Conservation (phyloP, 2,888 invertebrate species). For the Hemistola chrysoprasaria region DNA sequence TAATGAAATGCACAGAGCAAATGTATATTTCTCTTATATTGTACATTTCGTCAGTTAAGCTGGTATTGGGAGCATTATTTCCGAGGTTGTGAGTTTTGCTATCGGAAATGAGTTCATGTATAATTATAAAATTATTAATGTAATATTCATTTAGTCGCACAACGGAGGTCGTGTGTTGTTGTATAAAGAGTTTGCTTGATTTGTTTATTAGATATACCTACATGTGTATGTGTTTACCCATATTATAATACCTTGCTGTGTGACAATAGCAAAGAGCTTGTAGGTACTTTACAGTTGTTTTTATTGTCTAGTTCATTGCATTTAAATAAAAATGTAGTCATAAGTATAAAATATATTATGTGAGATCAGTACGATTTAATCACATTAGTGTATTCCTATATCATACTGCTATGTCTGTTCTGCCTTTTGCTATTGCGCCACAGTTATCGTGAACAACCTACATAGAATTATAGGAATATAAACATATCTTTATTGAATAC, state of each 20-base stretch:
- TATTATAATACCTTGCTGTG: constrained; percentile 62
- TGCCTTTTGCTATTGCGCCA: constrained; percentile 70
- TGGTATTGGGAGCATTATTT: constrained; percentile 82
- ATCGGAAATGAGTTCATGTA: constrained; percentile 75
- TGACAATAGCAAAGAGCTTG: constrained; percentile 69
- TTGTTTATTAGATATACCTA: constrained; percentile 72
- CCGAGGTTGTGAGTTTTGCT: constrained; percentile 78
- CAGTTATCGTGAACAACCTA: constrained; percentile 63
- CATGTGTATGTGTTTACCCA: constrained; percentile 67
- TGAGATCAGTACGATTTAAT: constrained; percentile 52
- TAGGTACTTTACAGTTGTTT: constrained; percentile 41
- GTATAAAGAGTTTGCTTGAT: constrained; percentile 76
- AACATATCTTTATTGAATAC: constrained; percentile 81
- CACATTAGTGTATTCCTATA: constrained; percentile 50
- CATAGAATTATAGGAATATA: constrained; percentile 70
- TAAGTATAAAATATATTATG: constrained; percentile 54
- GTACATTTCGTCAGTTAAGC: constrained; percentile 70
- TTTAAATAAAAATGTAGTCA: constrained; percentile 69
- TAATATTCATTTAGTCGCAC: constrained; percentile 69
- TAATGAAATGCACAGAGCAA: constrained; percentile 46
- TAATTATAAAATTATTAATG: constrained; percentile 48
- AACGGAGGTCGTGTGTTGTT: constrained; percentile 69
- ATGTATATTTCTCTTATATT: constrained; percentile 50
- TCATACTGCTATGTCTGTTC: constrained; percentile 36
- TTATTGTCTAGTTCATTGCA: constrained; percentile 68